Percentiles rank a stretch among this genome's conserved stretches.
Conservation (phyloP, 2,113 vertebrate species). For the Seriola quinqueradiata region DNA sequence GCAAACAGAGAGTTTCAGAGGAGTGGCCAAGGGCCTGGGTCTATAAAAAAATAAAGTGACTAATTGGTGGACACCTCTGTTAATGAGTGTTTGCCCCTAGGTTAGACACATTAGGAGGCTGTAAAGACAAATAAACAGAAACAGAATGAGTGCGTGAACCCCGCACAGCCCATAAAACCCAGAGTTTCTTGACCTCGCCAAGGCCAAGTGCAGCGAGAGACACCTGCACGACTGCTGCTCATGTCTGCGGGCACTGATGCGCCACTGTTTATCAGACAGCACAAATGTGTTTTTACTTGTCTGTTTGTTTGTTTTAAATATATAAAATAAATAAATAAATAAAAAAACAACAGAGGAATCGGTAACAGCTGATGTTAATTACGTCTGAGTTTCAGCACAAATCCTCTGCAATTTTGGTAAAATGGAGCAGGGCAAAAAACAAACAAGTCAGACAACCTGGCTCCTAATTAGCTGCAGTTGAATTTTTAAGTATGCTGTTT, state of each 20-base stretch:
- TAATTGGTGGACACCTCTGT: conserved; percentile 74
- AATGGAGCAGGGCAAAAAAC: conserved; percentile 54
- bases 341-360: conserved; percentile 1
- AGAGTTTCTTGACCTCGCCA: conserved; percentile 19
- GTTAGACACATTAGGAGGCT: conserved; percentile 68
- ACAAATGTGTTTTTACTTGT: conserved; percentile 31
- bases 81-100: conserved; percentile 71
- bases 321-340: background rate
- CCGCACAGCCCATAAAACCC: conserved; percentile 45
- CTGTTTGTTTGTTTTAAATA: conserved; percentile 12
- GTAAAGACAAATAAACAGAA: conserved; percentile 70
- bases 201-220: conserved; percentile 23
- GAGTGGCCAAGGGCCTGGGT: background rate
- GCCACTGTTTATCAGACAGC: conserved; percentile 25
- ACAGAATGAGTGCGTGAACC: conserved; percentile 58
- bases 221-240: conserved; percentile 40
- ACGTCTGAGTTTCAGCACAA: conserved; percentile 45
- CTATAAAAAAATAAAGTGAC: conserved; percentile 56
- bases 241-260: conserved; percentile 22
- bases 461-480: conserved; percentile 37
- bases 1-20: conserved; percentile 2
- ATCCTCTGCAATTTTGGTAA: conserved; percentile 54
- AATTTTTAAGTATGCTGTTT: conserved; percentile 51
- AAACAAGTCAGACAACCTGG: conserved; percentile 48
- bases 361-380: conserved; percentile 56